Evolutionary conservation across 2,888 invertebrate genomes (phyloP).

Genomic region (Parnassius mnemosyne): DNA sequence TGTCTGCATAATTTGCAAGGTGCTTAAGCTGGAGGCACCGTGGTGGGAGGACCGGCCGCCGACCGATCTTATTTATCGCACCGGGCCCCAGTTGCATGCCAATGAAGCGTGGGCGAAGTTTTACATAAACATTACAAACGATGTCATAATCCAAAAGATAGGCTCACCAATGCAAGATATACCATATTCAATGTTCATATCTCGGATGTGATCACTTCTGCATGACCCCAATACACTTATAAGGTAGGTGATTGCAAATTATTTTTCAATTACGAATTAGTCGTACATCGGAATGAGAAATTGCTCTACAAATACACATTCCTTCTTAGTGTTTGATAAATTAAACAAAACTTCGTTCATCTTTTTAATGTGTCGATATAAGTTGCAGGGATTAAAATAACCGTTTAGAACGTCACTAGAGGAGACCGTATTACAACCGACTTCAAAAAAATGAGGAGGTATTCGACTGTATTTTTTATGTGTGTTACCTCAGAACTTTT

Average conservation of each 20-base stretch:
- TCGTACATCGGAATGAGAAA: too few relatives aligned
- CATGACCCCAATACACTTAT: constrained; percentile 16
- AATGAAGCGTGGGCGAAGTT: constrained; percentile 64
- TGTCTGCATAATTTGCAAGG: constrained; percentile 25
- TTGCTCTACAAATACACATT: too few relatives aligned
- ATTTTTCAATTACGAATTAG: neutral
- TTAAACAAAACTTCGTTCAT: too few relatives aligned
- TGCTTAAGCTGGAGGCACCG: constrained; percentile 22
- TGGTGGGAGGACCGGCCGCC: constrained; percentile 60
- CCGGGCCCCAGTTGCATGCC: constrained; percentile 58
- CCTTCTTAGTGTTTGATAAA: too few relatives aligned
- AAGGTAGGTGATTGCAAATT: constrained; percentile 4
- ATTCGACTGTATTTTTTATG: too few relatives aligned
- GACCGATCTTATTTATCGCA: constrained; percentile 54
- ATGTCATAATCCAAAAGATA: constrained; percentile 50
- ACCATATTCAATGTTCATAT: constrained; percentile 11
- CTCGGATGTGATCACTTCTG: constrained; percentile 4
- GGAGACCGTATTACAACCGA: too few relatives aligned
- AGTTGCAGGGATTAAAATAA: too few relatives aligned
- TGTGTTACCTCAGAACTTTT: too few relatives aligned
- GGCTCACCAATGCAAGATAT: constrained; percentile 9
- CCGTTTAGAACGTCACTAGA: too few relatives aligned
- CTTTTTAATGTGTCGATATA: too few relatives aligned
- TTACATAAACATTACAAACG: constrained; percentile 61
- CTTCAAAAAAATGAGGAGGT: too few relatives aligned